Evolutionary conservation across 1,140 invertebrate species (phyloP), one percentile per base, ranked within the genome.

Genomic region (Protaetia brevitarsis): DNA sequence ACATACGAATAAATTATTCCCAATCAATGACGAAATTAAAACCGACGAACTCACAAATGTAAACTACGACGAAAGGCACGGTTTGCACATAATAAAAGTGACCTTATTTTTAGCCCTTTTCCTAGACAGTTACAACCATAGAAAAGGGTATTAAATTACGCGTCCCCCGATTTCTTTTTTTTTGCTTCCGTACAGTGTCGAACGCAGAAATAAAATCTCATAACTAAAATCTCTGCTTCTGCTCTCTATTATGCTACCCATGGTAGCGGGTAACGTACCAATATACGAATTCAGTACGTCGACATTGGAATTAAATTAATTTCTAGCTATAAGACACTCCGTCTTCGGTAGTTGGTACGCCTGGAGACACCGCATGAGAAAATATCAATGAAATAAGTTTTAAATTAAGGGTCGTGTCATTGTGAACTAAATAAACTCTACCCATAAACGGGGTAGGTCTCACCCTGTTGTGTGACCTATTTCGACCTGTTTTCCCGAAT

Each of bases 111-210:
- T 36, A 58, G 30, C 67, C 62, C 64, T 64, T 13, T 34, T 34
- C 41, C 6, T 62, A 69, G 68, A 72, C 66, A 71, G 66, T 69
- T 71, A 66, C 71, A 64, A 69, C 65, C 27, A 51, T 71, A 70
- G 67, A 72, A 70, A 67, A 64, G 37, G 68, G 72, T 74, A 72
- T 74, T 72, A 74, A 74, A 72, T 74, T 72, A 71, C 72, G 57
- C 63, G 34, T 67, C 63, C 36, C 66, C 11, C 13, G 41, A 23
- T 7, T 51, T 51, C 19, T 45, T n/a, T 45, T 45, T 45, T 41
- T 23, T 51, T n/a, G n/a, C 41, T 23, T 21, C 13, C 41, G 19
- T 23, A 51, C 19, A 19, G 41, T 8, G 41, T 19, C 19, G 26
- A 23, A 51, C 21, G 19, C 41, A 51, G 41, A 51, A 51, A 51